Evolutionary conservation across 2,113 vertebrate species (phyloP).

Genomic region (Raja brachyura): DNA sequence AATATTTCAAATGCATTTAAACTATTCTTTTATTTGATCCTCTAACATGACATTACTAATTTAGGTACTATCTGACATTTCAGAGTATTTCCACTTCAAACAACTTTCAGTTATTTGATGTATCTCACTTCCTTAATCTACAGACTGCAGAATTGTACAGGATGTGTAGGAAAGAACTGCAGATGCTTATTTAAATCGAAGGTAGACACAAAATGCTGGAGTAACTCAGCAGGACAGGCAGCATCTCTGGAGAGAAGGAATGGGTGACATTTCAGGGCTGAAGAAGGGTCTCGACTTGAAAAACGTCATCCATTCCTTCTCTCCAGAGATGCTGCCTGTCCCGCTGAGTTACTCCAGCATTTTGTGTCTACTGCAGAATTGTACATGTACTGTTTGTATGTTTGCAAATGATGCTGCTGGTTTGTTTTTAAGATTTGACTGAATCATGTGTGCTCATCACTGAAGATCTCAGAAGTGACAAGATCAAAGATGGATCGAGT

Average conservation of each 20-base stretch:
- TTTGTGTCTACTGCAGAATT: background rate
- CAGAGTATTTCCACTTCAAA: conserved; percentile 7
- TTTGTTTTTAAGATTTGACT: background rate
- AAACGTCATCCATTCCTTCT: no score
- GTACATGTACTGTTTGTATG: background rate
- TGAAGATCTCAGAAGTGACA: background rate
- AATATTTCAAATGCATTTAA: background rate
- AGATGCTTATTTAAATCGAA: no score
- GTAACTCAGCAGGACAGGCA: no score
- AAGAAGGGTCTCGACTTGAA: no score
- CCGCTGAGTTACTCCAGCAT: no score
- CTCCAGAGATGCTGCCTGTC: no score
- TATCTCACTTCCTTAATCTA: background rate
- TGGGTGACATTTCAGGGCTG: no score
- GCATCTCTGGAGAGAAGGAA: no score
- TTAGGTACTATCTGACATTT: background rate
- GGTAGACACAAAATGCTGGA: no score
- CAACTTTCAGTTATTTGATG: background rate
- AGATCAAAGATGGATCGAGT: background rate
- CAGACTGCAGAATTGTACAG: background rate
- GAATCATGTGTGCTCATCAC: background rate
- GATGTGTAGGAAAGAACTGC: no score
- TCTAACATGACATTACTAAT: background rate
- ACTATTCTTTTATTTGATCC: background rate
- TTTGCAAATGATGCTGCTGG: background rate